phyloP scores from a whole-genome alignment of 2,797 vertebrate species.

The Cheirogaleus major region DNA sequence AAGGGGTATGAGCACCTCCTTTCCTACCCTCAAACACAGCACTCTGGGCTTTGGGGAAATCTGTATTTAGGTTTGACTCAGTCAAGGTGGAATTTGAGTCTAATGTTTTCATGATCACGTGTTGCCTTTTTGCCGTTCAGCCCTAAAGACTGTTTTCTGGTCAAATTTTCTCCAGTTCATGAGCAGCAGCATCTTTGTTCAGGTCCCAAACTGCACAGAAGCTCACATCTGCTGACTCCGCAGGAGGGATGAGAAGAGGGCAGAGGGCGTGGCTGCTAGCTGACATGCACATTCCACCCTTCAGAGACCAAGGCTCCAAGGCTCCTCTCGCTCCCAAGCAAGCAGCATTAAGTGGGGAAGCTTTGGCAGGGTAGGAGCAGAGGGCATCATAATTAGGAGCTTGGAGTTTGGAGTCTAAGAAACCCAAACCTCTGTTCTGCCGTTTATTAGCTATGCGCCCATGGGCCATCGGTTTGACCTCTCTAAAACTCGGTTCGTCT shows the following conservation, averaged over 20 bases:
- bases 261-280: neutral
- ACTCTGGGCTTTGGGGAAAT: neutral
- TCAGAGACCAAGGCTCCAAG: neutral
- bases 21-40: neutral
- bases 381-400: neutral
- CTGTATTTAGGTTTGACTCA: neutral
- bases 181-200: neutral
- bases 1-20: neutral
- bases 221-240: neutral
- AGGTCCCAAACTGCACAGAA: neutral
- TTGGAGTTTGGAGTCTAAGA: neutral
- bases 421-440: neutral
- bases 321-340: neutral
- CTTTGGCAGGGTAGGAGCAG: neutral
- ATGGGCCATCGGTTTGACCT: neutral
- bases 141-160: neutral
- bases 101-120: neutral
- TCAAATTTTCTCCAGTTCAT: neutral
- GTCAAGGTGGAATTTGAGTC: neutral
- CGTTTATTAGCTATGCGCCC: neutral
- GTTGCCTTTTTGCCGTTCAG: neutral
- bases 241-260: neutral
- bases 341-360: neutral
- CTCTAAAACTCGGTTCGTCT: neutral
- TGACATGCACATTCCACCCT: neutral